These are phyloP conservation scores for Borostomias antarcticus DNA, from an alignment of 2,797 vertebrate genomes.

Conservation along the genomic window DNA sequence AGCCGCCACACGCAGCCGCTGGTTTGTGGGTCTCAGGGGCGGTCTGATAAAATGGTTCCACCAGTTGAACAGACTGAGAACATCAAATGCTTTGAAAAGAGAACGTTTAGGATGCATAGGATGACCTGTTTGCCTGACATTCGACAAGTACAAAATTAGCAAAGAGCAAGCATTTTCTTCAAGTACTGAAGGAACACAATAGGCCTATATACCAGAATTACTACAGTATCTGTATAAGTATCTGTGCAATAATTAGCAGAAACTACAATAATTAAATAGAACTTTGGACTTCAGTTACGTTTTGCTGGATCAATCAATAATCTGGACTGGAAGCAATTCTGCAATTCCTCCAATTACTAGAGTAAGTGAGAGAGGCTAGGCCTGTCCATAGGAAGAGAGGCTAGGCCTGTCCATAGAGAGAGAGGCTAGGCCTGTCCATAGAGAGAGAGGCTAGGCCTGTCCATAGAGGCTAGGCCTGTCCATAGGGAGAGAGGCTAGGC, in stretches of 20 bases:
- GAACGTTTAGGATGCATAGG: neutral
- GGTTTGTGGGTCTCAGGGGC: conserved; percentile 2
- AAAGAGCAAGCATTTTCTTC: neutral
- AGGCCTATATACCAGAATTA: neutral
- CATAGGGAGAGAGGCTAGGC: too few relatives aligned
- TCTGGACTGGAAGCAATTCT: neutral
- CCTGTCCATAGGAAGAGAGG: conserved; percentile 4
- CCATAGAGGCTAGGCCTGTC: too few relatives aligned
- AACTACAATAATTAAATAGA: too few relatives aligned
- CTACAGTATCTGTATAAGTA: neutral
- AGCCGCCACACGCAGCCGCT: too few relatives aligned
- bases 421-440: too few relatives aligned
- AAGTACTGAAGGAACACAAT: neutral
- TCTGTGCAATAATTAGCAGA: neutral
- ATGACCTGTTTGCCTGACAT: neutral
- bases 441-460: too few relatives aligned
- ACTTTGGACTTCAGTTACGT: neutral
- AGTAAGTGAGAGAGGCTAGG: neutral
- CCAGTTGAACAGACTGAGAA: neutral
- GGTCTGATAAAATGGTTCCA: neutral
- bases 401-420: too few relatives aligned
- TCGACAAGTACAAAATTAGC: neutral
- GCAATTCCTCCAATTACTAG: conserved; percentile 25
- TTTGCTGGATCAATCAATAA: neutral
- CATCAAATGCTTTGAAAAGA: neutral